Conservation (phyloP, 1,140 invertebrate species). For the Elymnias hypermnestra region DNA sequence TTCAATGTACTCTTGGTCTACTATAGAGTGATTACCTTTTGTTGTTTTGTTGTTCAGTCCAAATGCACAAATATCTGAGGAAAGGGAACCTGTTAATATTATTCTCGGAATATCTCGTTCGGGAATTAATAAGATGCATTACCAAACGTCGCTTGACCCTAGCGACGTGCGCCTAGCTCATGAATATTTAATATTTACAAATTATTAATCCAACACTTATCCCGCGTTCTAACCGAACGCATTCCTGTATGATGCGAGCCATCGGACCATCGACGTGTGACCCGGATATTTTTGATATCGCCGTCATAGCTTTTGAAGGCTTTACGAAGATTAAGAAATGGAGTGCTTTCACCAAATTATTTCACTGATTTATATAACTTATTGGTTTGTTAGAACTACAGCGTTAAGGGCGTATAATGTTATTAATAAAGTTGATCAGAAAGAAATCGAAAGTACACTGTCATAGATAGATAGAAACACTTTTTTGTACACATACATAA, state of each 20-base stretch:
- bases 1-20: too few relatives aligned
- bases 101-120: background rate
- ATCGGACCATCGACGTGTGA: constrained; percentile 23
- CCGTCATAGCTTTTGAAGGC: constrained; percentile 48
- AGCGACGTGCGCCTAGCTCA: constrained; percentile 41
- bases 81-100: too few relatives aligned
- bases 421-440: too few relatives aligned
- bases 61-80: too few relatives aligned
- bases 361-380: too few relatives aligned
- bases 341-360: constrained; percentile 36
- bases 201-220: constrained; percentile 69
- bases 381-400: too few relatives aligned
- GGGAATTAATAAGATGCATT: constrained; percentile 18
- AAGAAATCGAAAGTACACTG: too few relatives aligned
- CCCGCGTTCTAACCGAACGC: constrained; percentile 32
- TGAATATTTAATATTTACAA: constrained; percentile 74
- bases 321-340: constrained; percentile 60
- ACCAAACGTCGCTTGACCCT: constrained; percentile 60
- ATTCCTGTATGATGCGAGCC: constrained; percentile 37
- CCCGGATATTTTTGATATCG: constrained; percentile 38
- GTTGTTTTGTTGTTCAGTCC: too few relatives aligned
- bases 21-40: too few relatives aligned
- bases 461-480: too few relatives aligned
- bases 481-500: too few relatives aligned
- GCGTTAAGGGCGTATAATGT: too few relatives aligned